Percentiles rank a stretch among this genome's conserved stretches.
These are phyloP conservation scores for Symphodus melops DNA, from an alignment of 2,113 vertebrate genomes.

Conservation along the genomic window DNA sequence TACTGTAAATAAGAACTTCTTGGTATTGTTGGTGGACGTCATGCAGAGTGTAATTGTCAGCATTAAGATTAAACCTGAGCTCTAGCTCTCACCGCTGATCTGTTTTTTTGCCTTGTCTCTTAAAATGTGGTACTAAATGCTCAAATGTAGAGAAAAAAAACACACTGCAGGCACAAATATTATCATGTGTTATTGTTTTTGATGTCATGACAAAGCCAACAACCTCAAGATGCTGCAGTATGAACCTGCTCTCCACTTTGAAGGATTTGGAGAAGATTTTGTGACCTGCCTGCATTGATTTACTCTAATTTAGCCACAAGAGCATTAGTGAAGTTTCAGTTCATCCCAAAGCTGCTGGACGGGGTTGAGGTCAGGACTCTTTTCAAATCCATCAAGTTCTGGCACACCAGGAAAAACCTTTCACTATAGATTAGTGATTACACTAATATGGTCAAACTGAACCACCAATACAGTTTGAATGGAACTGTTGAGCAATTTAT, in stretches of 20 bases:
- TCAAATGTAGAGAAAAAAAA: not conserved
- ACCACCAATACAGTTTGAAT: not conserved
- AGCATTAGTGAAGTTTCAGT: not conserved
- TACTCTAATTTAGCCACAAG: not conserved
- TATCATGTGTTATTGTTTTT: not conserved
- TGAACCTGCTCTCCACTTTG: not conserved
- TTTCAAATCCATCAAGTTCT: not conserved
- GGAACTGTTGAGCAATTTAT: too few species aligned
- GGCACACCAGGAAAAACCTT: not conserved
- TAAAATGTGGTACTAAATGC: not conserved
- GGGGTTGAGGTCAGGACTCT: not conserved
- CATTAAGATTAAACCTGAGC: not conserved
- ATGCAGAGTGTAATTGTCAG: not conserved
- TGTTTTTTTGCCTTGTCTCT: conserved; percentile 9
- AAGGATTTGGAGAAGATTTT: not conserved
- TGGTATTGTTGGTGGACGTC: conserved; percentile 13
- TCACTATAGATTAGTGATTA: not conserved
- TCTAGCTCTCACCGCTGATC: conserved; percentile 9
- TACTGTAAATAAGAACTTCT: conserved; percentile 19
- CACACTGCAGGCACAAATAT: not conserved
- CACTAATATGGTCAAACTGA: not conserved
- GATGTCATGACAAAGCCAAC: not conserved
- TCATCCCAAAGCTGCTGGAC: not conserved
- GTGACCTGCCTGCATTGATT: not conserved
- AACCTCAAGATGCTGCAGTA: not conserved